Conservation (phyloP, 2,888 invertebrate species). For the Tetragonula carbonaria region DNA sequence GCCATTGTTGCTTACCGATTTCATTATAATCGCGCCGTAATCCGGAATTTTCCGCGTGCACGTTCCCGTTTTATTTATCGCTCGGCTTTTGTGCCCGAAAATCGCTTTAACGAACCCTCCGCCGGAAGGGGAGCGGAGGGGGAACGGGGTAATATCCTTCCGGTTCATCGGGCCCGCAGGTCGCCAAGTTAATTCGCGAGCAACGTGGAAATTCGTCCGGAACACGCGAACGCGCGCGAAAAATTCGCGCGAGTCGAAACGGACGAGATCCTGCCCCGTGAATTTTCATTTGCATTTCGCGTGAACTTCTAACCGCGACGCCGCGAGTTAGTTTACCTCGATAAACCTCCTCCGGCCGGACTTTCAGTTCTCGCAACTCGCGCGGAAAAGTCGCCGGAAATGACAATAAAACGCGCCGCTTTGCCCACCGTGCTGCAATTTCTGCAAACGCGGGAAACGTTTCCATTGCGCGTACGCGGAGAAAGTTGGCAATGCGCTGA, state of each 20-base stretch:
- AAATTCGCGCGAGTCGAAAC: background rate
- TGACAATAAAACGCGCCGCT: no score
- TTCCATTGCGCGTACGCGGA: no score
- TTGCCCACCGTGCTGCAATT: background rate
- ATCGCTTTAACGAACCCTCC: constrained; percentile 6
- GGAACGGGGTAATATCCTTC: constrained; percentile 3
- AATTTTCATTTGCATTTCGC: background rate
- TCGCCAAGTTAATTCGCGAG: constrained; percentile 5
- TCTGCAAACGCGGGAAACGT: background rate
- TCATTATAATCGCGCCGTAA: constrained; percentile 13
- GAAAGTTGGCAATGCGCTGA: no score
- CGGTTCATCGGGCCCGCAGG: constrained; percentile 2
- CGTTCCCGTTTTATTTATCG: constrained; percentile 2
- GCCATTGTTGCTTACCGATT: constrained; percentile 3
- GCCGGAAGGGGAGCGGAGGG: background rate
- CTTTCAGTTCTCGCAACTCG: background rate
- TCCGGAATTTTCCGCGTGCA: constrained; percentile 3
- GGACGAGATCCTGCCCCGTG: background rate
- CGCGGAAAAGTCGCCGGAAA: no score
- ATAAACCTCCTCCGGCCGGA: background rate
- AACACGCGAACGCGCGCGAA: background rate
- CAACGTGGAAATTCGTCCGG: background rate
- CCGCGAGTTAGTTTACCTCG: background rate
- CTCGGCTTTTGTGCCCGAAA: background rate
- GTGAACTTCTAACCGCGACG: background rate